Evolutionary conservation across 1,140 invertebrate genomes (phyloP), one percentile per base, ranked within the genome.

Genomic region (Chrysoperla carnea): DNA sequence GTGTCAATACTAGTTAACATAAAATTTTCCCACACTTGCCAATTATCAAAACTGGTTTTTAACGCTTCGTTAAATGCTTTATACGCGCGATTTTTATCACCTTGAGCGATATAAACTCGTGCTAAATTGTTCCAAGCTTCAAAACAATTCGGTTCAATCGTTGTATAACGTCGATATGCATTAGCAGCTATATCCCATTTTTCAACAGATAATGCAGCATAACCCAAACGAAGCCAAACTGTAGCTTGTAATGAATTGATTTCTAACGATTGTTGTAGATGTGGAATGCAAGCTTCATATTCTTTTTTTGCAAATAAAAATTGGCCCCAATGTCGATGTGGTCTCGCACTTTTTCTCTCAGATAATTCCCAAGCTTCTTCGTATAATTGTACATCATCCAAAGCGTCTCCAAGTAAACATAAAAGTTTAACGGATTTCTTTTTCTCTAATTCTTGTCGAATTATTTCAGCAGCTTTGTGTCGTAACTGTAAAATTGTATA

Each of bases 71-170:
- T 76, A 1, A 94, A 58, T 13, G 83, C 77, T 40, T 74, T 73
- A 63, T 84, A 86, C 0, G 91, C 92, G 47, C 84, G 72, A 8
- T 68, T 53, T 66, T 94, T 95, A 50, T 97, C 78, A 1, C 84
- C 79, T 40, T 85, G 62, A 52, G 88, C 83, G 6, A 92, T 79
- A 51, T 95, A 91, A 5, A 85, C 87, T 58, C 92, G 90, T 8
- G 89, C 85, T 39, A 98, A 65, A 64, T 98, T 98, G 62, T 95
- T 97, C 94, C 94, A 99, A 0, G 87, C 89, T 64, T 97, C 89
- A 60, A 89, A 96, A 47, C 82, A 81, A 66, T 86, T 82, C 35
- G 79, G 76, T 52, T 98, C 89, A 15, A 97, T 63, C 43, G 73
- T 73, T 28, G 88, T 86, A 57, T 91, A 93, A 44, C 76, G 68